Evolutionary conservation across 2,113 vertebrate species (phyloP), one percentile per base, ranked within the genome.

Genomic region (Epinephelus fuscoguttatus): DNA sequence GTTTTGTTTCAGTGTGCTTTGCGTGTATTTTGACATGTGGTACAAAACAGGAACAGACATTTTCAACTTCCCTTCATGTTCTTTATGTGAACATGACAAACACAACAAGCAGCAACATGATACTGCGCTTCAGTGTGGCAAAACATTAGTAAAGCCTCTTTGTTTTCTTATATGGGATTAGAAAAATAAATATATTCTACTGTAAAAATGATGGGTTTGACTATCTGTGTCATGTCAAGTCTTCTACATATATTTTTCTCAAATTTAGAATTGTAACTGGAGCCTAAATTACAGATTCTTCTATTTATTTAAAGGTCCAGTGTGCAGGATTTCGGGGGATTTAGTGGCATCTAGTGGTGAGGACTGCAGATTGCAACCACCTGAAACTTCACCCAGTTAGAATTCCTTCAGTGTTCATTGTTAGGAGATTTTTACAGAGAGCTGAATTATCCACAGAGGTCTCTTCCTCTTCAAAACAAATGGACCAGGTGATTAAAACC

Each of bases 1-100:
- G 23, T 74, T 69, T 81, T 2, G n/a, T 75, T 78, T 69, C 3
- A 70, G 3, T 27, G 45, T 71, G 62, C 56, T 72, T 52, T 25
- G 52, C 15, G 9, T 69, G 69, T 37, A 14, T 13, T 56, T 25
- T 55, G 47, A 56, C 66, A 33, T 13, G 21, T 13, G 21, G 18
- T 9, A 5, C 10, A 25, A 14, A 3, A 49, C 27, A 60, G 52
- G 42, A 69, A 62, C 27, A 27, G 30, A 71, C 33, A 42, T 56
- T 66, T 70, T 53, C 17, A 45, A 55, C 47, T 80, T 67, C 23
- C 50, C 33, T 40, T 17, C 2, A 2, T 27, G 21, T 40, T 21
- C 6, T n/a, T 59, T 4, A 62, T 14, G 25, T 42, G 69, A 21
- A 27, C 7, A 4, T 6, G 33, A 67, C 59, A 79, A 70, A 70